Percentiles rank a stretch among this genome's conserved stretches.
Conservation (phyloP, 1,140 invertebrate genomes). For the Lethocerus indicus region DNA sequence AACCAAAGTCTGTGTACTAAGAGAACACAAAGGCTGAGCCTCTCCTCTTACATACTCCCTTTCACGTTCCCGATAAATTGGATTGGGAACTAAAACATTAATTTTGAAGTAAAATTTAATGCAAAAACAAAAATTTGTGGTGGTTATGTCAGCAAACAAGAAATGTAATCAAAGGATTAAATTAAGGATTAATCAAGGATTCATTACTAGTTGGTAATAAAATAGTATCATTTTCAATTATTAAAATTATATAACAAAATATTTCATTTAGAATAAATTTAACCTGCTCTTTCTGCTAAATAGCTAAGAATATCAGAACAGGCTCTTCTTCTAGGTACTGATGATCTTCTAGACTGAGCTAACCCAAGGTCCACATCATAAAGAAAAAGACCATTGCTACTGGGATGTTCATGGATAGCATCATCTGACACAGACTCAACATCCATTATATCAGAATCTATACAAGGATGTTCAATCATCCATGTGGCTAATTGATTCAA, state of each 20-base stretch:
- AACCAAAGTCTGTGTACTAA: constrained; percentile 12
- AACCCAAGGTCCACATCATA: background rate
- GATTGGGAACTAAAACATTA: background rate
- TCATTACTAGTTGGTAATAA: no score
- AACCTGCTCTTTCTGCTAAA: constrained; percentile 19
- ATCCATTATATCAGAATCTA: constrained; percentile 19
- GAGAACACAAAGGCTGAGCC: constrained; percentile 23
- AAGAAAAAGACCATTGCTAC: no score
- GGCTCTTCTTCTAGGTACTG: constrained; percentile 18
- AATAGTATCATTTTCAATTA: no score
- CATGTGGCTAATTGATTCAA: constrained; percentile 44
- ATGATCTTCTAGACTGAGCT: background rate
- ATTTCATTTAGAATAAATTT: no score
- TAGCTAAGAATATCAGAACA: constrained; percentile 22
- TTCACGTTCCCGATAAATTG: constrained; percentile 21
- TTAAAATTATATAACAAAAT: no score
- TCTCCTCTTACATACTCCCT: constrained; percentile 28
- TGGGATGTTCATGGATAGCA: no score
- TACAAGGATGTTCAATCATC: constrained; percentile 44
- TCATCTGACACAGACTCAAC: background rate
- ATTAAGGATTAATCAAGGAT: no score
- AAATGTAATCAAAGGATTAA: background rate
- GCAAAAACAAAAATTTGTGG: background rate
- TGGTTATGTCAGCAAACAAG: no score
- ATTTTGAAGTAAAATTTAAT: background rate